Evolutionary conservation across 2,113 vertebrate species (phyloP), one percentile per base, ranked within the genome.

Genomic region (Corydoras sp.): DNA sequence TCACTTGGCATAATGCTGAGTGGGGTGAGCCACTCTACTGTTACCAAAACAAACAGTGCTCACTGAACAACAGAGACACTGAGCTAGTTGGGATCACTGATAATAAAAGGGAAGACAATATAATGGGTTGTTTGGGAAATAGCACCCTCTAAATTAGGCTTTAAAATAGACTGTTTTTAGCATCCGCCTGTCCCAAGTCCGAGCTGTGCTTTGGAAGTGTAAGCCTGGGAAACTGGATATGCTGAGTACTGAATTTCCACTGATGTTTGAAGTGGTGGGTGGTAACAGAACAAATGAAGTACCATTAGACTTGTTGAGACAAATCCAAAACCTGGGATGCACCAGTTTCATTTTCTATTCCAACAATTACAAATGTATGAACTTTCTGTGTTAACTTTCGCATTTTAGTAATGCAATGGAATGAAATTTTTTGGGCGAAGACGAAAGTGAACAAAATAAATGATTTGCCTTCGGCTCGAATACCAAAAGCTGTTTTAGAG

Each of bases 41-140:
- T 73, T 67, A 73, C 58, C 72, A 58, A 71, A 65, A 76, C 58
- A 76, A 66, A 74, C 68, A 65, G 61, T 54, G 50, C 56, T 48
- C 64, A n/a, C 64, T 43, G 54, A 73, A 73, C 63, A 67, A 35
- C 10, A 35, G 64, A 65, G 71, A 65, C 63, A 53, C 43, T 53
- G 43, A 53, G 30, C 50, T 49, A 60, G 12, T 53, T 43, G 72
- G 49, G 64, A 62, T 61, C 64, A 61, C 49, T 35, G 58, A 61
- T 61, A 5, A 61, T 61, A 35, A n/a, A 72, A 59, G 63, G 63
- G 32, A 65, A 29, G 29, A 24, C 55, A 9, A 14, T 15, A 43
- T 66, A 48, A 53, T 14, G 13, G 71, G n/a, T 24, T 60, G 56
- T 66, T 31, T 60, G 35, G 10, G 13, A 53, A 66, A 51, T 59